Conservation (phyloP, 2,888 invertebrate species). For the Linnaemya vulpina region DNA sequence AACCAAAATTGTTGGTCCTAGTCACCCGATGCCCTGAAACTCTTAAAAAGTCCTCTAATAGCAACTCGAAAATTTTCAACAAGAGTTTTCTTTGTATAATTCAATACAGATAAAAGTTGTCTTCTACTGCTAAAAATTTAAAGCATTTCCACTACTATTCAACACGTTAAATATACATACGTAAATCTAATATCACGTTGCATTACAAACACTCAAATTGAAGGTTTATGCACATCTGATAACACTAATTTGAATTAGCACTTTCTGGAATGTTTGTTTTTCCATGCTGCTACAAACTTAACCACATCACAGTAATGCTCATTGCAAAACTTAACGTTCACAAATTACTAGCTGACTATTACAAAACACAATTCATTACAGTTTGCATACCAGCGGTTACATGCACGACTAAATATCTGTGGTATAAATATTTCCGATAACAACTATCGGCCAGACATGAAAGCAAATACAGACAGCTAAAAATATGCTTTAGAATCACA, state of each 20-base stretch:
- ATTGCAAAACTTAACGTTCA: slow-evolving; percentile 37
- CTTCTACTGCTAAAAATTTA: background rate
- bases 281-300: background rate
- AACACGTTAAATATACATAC: background rate
- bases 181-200: background rate
- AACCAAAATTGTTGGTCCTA: too few species aligned
- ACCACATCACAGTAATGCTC: slow-evolving; percentile 35
- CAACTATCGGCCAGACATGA: slow-evolving; percentile 59
- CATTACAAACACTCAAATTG: background rate
- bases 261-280: slow-evolving; percentile 16
- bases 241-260: slow-evolving; percentile 42
- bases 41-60: too few species aligned
- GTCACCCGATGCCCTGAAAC: too few species aligned
- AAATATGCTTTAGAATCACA: slow-evolving; percentile 34
- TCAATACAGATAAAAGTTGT: too few species aligned
- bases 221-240: background rate
- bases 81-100: too few species aligned
- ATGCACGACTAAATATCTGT: background rate
- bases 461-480: slow-evolving; percentile 54
- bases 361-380: slow-evolving; percentile 29
- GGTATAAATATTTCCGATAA: slow-evolving; percentile 44
- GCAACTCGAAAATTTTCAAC: too few species aligned
- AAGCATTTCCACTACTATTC: background rate
- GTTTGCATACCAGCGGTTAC: slow-evolving; percentile 21
- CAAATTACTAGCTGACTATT: slow-evolving; percentile 38